Percentiles rank a stretch among this genome's conserved stretches.
phyloP scores from a whole-genome alignment of 2,113 vertebrate genomes.

The Symphodus melops region DNA sequence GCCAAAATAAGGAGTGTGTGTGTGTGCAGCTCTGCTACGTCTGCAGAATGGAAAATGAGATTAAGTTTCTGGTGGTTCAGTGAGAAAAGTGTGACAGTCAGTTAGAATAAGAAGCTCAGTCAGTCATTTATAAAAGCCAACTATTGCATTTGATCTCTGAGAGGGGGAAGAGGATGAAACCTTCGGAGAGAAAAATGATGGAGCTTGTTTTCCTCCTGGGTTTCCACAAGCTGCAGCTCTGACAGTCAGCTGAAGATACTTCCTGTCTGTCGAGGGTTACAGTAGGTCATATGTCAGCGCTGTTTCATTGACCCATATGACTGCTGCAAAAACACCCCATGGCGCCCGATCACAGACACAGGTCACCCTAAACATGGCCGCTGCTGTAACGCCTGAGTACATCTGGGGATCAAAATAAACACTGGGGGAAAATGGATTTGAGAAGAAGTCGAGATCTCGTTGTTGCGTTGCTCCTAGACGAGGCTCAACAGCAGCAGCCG shows the following conservation, averaged over 20 bases:
- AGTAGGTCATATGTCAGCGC: background rate
- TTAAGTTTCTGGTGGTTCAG: slow-evolving; percentile 47
- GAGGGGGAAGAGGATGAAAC: slow-evolving; percentile 7
- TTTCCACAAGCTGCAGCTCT: background rate
- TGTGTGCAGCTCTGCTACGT: background rate
- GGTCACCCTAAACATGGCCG: too few species aligned
- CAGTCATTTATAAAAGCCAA: slow-evolving; percentile 49
- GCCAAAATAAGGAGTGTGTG: slow-evolving; percentile 7
- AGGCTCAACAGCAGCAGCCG: too few species aligned
- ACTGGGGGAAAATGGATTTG: too few species aligned
- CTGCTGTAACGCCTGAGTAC: too few species aligned
- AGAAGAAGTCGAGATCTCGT: too few species aligned
- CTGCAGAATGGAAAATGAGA: slow-evolving; percentile 48
- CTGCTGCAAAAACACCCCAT: background rate
- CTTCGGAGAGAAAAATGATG: slow-evolving; percentile 13
- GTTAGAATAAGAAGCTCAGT: slow-evolving; percentile 53
- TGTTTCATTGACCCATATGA: background rate
- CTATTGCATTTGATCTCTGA: slow-evolving; percentile 42
- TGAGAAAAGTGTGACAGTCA: slow-evolving; percentile 53
- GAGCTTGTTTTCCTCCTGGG: background rate
- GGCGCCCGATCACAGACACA: too few species aligned
- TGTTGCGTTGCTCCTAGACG: too few species aligned
- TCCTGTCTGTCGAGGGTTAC: background rate
- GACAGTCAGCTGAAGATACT: background rate
- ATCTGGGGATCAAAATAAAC: too few species aligned